Percentiles rank a stretch among this genome's conserved stretches.
Conservation (phyloP, 2,888 invertebrate genomes). For the Pristionchus japonicus region DNA sequence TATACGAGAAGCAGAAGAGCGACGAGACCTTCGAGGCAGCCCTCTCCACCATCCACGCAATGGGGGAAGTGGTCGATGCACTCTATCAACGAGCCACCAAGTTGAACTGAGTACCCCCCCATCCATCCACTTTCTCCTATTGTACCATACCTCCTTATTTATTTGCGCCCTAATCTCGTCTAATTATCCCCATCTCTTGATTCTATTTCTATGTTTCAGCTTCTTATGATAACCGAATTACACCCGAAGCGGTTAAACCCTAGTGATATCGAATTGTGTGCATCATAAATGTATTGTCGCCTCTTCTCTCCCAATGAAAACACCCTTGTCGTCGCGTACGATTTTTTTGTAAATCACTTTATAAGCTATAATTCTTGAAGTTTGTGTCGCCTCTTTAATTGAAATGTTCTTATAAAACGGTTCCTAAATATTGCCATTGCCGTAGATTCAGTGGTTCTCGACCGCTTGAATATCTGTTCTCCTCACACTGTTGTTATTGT, state of each 20-base stretch:
- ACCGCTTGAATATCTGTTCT: not conserved
- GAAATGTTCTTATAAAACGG: constrained; percentile 25
- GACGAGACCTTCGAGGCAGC: constrained; percentile 98
- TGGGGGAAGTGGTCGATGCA: constrained; percentile 96
- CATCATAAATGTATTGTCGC: constrained; percentile 32
- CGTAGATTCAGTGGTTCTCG: constrained; percentile 32
- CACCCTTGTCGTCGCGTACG: constrained; percentile 15
- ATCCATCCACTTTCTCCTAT: not conserved
- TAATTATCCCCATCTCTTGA: not conserved
- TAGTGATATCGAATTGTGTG: constrained; percentile 45
- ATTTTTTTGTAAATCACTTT: constrained; percentile 37
- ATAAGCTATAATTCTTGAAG: constrained; percentile 29
- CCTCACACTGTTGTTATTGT: not conserved
- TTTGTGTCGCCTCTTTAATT: not conserved
- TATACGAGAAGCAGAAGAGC: constrained; percentile 93
- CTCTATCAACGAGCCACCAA: constrained; percentile 99
- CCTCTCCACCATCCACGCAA: constrained; percentile 95
- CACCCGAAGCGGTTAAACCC: constrained; percentile 24
- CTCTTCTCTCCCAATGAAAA: not conserved
- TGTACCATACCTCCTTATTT: constrained; percentile 36
- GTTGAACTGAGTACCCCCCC: constrained; percentile 26
- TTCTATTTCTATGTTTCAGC: not conserved
- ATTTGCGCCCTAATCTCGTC: constrained; percentile 1
- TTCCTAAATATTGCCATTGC: not conserved
- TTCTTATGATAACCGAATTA: constrained; percentile 28